Base-by-base conservation (phyloP, 1,140 invertebrate genomes). In the Agraylea sexmaculata region DNA sequence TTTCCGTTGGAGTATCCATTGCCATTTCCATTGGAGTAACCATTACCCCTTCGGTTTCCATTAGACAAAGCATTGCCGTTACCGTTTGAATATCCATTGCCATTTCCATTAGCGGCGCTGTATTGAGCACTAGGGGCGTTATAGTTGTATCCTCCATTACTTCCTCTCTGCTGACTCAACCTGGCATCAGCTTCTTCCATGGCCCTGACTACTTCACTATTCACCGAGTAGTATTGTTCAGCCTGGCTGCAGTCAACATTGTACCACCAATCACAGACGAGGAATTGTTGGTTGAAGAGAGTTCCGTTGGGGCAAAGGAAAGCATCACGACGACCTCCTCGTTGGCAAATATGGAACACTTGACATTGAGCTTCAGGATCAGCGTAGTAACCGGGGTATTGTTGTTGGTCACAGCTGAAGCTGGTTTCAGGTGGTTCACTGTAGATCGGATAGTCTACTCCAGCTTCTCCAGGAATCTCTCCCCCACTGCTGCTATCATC, bases 221-320 rank as follows among this genome's bases (percentile, higher is more conserved):
- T 50, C 2, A 47, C 42, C 40, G 28, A 34, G 38, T 52, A 52
- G 19, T 46, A 43, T 22, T 51, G 29, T 47, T 53, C 48, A 11
- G 58, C 57, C 20, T 51, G 43, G 10, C 53, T 47, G 50, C 71
- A 73, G 37, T 70, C 58, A 8, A 74, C 64, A 43, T 70, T 68
- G 49, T 68, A 64, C 68, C 70, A 73, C 70, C 70, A 73, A 39
- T 67, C 66, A 47, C 71, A 74, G 3, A 66, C 63, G 1, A 72
- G 54, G 31, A 60, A 54, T 16, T 66, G 59, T 55, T 75, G 73
- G 49, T 66, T 71, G 57, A 76, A 76, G 15, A 75, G 45, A 3
- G 72, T 76, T 21, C 70, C 71, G 46, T 74, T 74, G 1, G 73
- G 70, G 53, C 74, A 76, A 6, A 74, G 55, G 53, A 75, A 73